Evolutionary conservation across 1,140 invertebrate species (phyloP), one percentile per base, ranked within the genome.

Genomic region (silkworm (Bombyx mori)): DNA sequence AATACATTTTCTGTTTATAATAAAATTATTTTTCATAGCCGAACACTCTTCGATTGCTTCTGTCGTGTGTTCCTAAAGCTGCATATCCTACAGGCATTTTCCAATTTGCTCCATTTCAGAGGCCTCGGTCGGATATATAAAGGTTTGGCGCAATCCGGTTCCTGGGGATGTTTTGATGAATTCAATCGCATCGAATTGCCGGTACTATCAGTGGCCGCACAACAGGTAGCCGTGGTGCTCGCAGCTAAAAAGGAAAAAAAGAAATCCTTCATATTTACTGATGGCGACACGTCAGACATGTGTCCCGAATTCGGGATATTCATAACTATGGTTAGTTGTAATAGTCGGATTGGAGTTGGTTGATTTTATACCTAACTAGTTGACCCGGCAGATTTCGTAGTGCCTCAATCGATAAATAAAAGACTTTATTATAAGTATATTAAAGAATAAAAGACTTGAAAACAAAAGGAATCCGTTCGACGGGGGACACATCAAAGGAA

Each of bases 261-360:
- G 63, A 96, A 95, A 75, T 89, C 90, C 18, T 98, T 98, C 75
- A 82, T 96, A 6, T 99, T 99, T 75, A 98, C 97, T 1, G 98
- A 99, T 77, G 98, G 98, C 0, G 97, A 99, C 76, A 90, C 91
- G 50, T 95, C 98, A 6, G 93, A 96, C 53, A 92, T 99, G 92
- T 98, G 97, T 86, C 93, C 94, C 0, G 97, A 99, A 82, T 97
- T 99, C 88, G 98, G 97, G 42, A 98, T 99, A 71, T 99, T 99
- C 77, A 94, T 99, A 61, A 99, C 97, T 10, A 99, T 99, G 97
- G 96, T 97, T 87, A 81, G 77, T 62, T 8, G 22, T 26, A 1
- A 35, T 9, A 7, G 3, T 26, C 22, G 4, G 2, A 35, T 35
- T 18, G 12, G 12, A 18, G 12, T 18, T 18, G 12, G 12, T 18